Conservation (phyloP, 2,113 vertebrate species). For the Lanius collurio region DNA sequence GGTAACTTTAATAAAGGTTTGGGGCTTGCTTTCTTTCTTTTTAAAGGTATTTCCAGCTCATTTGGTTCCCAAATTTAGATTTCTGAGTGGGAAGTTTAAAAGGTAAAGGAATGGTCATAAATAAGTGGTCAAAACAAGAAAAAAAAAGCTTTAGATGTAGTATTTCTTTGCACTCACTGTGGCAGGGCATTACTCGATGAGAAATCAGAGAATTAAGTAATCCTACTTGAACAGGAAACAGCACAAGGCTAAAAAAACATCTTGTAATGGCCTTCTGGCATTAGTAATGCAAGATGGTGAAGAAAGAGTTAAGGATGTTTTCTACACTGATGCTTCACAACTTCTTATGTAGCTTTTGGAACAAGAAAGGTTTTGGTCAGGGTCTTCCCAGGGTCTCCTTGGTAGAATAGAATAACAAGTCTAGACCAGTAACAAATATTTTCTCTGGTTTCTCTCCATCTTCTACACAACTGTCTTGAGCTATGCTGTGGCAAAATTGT, state of each 20-base stretch:
- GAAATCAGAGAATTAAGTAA: neutral
- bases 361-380: neutral
- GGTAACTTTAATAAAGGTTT: slow-evolving; percentile 44
- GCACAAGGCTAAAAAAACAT: neutral
- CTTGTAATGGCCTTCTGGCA: neutral
- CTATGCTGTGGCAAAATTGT: neutral
- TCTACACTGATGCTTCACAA: neutral
- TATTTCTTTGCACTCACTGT: neutral
- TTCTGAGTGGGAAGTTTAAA: neutral
- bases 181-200: neutral
- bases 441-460: neutral
- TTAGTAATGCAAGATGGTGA: neutral
- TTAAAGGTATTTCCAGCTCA: neutral
- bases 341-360: neutral
- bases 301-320: neutral
- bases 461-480: neutral
- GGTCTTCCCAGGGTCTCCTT: neutral
- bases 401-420: neutral
- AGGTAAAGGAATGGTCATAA: neutral
- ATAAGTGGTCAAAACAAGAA: neutral
- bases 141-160: neutral
- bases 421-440: neutral
- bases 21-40: neutral
- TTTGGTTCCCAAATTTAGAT: neutral
- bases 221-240: neutral